Evolutionary conservation across 2,888 invertebrate genomes (phyloP), one percentile per base, ranked within the genome.

Genomic region (Sarcophaga caerulescens): DNA sequence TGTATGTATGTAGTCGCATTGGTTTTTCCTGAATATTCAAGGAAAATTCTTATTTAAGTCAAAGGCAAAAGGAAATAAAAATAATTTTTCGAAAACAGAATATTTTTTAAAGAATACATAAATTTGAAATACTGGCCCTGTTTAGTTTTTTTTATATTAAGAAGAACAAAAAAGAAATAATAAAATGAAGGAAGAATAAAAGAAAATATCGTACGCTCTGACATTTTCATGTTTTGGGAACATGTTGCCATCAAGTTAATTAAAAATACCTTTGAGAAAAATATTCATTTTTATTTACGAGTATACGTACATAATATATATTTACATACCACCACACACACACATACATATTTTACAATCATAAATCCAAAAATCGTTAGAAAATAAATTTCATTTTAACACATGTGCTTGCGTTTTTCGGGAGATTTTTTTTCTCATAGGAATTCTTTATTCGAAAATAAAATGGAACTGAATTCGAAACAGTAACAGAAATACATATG

Each of bases 201-300:
- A 66, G 25, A 14, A 65, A 66, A 44, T 66, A 19, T 45, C 44
- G 23, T 52, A 52, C 5, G 17, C 4, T 52, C 52, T 52, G 4
- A 17, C 5, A 52, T 52, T 52, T 52, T 52, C 52, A 52, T 52
- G 52, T 52, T 52, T 17, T 52, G 52, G 52, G 70, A 69, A 77
- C 52, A 81, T 81, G 45, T 60, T 80, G 70, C 81, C 70, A 81
- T 76, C 70, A 81, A 70, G 85, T 81, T 81, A 81, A 78, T 85
- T 81, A 85, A 81, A 85, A 85, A 81, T 85, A 70, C 81, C 74
- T 81, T 78, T 14, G 63, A 85, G 70, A 59, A 80, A 60, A 68
- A 62, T 59, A 59, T 77, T 70, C 17, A 25, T 70, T 47, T 62
- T 63, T 65, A 52, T 52, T 52, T 52, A 52, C 35, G 35, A 35